phyloP scores from a whole-genome alignment of 2,113 vertebrate genomes.

The Dendrocopos noguchii region DNA sequence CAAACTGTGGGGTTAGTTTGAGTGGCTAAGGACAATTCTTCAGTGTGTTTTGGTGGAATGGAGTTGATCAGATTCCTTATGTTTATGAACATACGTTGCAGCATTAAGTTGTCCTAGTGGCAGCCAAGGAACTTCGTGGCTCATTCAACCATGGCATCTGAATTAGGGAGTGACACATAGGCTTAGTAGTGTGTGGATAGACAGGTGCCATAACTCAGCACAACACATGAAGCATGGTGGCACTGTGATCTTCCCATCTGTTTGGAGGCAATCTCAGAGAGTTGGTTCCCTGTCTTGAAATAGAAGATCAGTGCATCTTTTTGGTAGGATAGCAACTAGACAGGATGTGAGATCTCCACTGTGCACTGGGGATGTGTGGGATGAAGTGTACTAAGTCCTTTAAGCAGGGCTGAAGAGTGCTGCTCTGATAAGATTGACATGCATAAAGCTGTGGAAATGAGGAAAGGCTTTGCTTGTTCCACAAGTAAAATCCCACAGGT shows the following conservation, averaged over 20 bases:
- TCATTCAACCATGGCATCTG: not conserved
- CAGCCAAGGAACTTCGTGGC: not conserved
- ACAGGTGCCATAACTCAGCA: not conserved
- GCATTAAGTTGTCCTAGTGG: fast-evolving
- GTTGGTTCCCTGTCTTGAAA: not conserved
- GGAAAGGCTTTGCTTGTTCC: not conserved
- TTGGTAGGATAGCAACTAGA: not conserved
- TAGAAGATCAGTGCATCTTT: not conserved
- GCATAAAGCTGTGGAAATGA: not conserved
- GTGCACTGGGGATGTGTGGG: fast-evolving
- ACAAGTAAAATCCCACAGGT: not conserved
- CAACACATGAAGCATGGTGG: fast-evolving
- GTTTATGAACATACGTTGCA: not conserved
- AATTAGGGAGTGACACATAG: no score
- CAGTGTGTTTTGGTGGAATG: not conserved
- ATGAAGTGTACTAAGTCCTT: not conserved
- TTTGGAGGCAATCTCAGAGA: not conserved
- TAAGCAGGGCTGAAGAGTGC: not conserved
- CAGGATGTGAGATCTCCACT: not conserved
- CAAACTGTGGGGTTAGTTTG: not conserved
- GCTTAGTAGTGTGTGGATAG: not conserved
- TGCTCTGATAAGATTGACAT: not conserved
- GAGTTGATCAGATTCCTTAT: not conserved
- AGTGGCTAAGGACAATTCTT: fast-evolving
- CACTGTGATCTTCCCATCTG: not conserved